Conservation (phyloP, 2,797 vertebrate genomes). For the Pangasius mekongensis region DNA sequence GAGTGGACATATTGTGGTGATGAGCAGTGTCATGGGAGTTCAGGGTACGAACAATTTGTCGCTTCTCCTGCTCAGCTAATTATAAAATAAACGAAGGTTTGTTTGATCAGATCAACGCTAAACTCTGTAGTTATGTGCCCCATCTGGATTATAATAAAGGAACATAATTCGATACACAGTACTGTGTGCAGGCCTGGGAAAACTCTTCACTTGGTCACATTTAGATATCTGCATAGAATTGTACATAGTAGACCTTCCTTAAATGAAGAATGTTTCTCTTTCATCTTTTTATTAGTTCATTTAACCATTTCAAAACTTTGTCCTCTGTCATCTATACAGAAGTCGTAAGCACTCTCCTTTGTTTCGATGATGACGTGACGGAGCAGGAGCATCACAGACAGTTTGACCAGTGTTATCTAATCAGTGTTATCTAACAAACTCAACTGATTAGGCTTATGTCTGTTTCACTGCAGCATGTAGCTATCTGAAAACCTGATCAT, state of each 20-base stretch:
- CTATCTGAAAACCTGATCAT: background rate
- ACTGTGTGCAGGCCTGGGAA: background rate
- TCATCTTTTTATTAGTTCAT: background rate
- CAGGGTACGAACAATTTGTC: conserved; percentile 63
- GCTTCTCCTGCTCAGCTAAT: background rate
- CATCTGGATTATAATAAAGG: background rate
- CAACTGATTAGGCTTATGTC: background rate
- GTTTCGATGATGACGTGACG: background rate
- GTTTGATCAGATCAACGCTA: background rate
- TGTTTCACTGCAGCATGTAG: background rate
- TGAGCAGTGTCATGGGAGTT: conserved; percentile 77
- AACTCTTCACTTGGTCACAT: background rate
- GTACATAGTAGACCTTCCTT: background rate
- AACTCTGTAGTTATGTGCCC: background rate
- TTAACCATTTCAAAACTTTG: background rate
- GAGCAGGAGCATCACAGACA: background rate
- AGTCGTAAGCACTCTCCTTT: background rate
- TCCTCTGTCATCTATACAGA: background rate
- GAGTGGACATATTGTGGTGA: conserved; percentile 75
- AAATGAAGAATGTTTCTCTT: background rate
- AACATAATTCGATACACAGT: background rate
- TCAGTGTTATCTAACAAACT: too few species aligned
- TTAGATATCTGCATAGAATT: background rate
- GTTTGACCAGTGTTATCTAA: background rate
- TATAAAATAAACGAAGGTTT: background rate